Base-by-base conservation (phyloP, 1,140 invertebrate species). In the Nephila pilipes region DNA sequence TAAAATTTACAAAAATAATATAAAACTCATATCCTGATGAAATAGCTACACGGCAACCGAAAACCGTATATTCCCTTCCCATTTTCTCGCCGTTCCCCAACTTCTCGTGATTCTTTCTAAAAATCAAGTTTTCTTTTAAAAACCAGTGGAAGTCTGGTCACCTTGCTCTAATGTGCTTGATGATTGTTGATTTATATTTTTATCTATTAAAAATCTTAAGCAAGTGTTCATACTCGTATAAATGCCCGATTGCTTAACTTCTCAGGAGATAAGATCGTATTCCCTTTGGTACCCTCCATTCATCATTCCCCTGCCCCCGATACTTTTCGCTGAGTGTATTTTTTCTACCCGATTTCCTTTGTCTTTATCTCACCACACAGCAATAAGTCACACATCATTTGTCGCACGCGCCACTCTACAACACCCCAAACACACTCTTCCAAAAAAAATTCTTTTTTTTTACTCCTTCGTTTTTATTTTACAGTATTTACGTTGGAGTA, bases 361-460 rank as follows among this genome's bases (percentile, higher is more conserved):
- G 3, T 46, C 83, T 8, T 10, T 85, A n/a, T 57, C 46, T 85
- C 83, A 55, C 16, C 22, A 20, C 87, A 75, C 22, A 18, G 22
- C 25, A 12, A 90, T 81, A 29, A 75, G 55, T 14, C 79, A 83
- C 58, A 58, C 57, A 18, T 22, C 79, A 91, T 91, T 91, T 91
- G 79, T 83, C 79, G 63, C 89, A 63, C 89, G 89, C 83, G 89
- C n/a, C 89, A 36, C 55, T 54, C n/a, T 79, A 32, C 20, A 54
- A 20, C 38, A 18, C 46, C 38, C 22, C 29, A n/a, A n/a, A 38
- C 75, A 36, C 54, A 25, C 60, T 25, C 46, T 22, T 6, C 46
- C 63, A 36, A n/a, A 57, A 32, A 87, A 85, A 57, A 60, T 18
- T 20, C n/a, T 57, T 10, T 3, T 69, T 69, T 79, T 69, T 32